phyloP scores from a whole-genome alignment of 2,888 invertebrate genomes.

The Silvanus unidentatus region DNA sequence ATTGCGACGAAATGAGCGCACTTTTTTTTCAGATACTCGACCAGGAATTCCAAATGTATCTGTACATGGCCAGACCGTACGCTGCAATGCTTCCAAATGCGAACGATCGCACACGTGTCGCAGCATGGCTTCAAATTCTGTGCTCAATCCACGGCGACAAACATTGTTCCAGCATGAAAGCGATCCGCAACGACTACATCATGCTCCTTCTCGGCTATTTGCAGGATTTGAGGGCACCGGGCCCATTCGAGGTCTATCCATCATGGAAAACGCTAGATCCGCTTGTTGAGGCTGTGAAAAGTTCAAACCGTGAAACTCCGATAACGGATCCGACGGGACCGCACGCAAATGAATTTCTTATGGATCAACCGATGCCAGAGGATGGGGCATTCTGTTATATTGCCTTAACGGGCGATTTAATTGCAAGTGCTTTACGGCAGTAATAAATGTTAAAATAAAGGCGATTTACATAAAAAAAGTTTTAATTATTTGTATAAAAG shows the following conservation, averaged over 20 bases:
- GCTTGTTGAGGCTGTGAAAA: conserved; percentile 43
- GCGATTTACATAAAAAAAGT: too few relatives aligned
- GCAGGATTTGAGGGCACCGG: conserved; percentile 45
- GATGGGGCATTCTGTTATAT: conserved; percentile 54
- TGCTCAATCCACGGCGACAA: conserved; percentile 44
- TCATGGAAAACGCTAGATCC: conserved; percentile 43
- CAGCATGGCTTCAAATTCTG: conserved; percentile 50
- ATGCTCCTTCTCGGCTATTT: conserved; percentile 48
- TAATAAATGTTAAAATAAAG: neutral
- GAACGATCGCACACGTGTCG: conserved; percentile 45
- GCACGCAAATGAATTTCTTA: conserved; percentile 48
- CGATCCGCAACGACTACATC: conserved; percentile 53
- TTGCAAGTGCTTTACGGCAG: conserved; percentile 18
- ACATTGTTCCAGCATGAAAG: conserved; percentile 50
- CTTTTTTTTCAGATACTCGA: conserved; percentile 38
- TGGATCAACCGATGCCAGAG: conserved; percentile 47
- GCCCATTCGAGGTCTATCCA: conserved; percentile 49
- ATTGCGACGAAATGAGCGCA: neutral
- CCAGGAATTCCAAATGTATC: conserved; percentile 48
- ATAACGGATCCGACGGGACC: conserved; percentile 47
- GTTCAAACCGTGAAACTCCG: conserved; percentile 41
- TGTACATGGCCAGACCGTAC: conserved; percentile 48
- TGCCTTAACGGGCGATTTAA: conserved; percentile 50
- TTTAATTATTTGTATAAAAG: too few relatives aligned
- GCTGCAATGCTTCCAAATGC: conserved; percentile 43